Conservation (phyloP, 1,140 invertebrate species). For the Diorhabda elongata region DNA sequence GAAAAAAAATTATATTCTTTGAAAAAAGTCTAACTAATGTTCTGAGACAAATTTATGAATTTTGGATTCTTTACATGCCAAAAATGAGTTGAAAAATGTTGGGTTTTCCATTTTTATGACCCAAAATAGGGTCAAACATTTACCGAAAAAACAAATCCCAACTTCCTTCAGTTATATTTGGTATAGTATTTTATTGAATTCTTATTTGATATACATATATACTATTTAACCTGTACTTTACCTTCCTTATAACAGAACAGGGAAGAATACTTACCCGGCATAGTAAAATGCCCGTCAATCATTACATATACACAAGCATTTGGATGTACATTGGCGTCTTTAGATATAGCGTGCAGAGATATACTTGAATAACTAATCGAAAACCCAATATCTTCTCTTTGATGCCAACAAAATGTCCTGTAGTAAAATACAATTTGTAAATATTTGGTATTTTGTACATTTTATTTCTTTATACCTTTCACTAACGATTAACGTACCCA, state of each 20-base stretch:
- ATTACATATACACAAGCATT: slow-evolving; percentile 69
- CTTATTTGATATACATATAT: no score
- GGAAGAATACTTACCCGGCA: slow-evolving; percentile 47
- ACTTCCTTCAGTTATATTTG: no score
- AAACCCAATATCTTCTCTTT: slow-evolving; percentile 60
- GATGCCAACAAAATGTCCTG: slow-evolving; percentile 63
- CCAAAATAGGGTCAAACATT: no score
- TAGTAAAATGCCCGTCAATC: slow-evolving; percentile 59
- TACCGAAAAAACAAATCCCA: no score
- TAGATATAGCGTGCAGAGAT: slow-evolving; percentile 68
- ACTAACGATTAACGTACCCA: slow-evolving; percentile 41
- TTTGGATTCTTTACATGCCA: no score
- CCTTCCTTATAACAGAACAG: not conserved
- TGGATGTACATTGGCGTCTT: slow-evolving; percentile 61
- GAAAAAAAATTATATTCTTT: no score
- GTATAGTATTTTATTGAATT: no score
- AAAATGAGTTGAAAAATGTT: no score
- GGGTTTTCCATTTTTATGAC: no score
- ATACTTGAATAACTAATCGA: slow-evolving; percentile 69
- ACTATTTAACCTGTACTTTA: not conserved
- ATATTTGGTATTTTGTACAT: not conserved
- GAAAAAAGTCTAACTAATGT: no score
- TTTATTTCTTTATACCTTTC: slow-evolving; percentile 36
- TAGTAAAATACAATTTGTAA: slow-evolving; percentile 31
- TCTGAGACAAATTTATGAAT: no score